Percentiles rank a stretch among this genome's conserved stretches.
These are phyloP conservation scores for Caenorhabditis sp. DNA, from an alignment of 2,888 invertebrate genomes.

Conservation along the genomic window DNA sequence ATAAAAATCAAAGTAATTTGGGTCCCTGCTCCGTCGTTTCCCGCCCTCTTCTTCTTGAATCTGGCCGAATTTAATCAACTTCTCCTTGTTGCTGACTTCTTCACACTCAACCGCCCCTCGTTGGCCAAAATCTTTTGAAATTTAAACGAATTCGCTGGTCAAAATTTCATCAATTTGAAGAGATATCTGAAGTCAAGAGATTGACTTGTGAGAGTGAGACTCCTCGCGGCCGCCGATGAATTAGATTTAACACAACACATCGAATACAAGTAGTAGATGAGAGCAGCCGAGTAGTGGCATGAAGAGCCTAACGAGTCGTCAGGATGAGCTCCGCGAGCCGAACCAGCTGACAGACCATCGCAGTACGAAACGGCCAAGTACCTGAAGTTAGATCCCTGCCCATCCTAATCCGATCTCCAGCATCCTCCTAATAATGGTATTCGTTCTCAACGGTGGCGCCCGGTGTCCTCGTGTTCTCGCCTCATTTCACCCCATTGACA, in stretches of 20 bases:
- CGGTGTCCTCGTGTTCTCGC: slow-evolving; percentile 28
- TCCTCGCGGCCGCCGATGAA: slow-evolving; percentile 22
- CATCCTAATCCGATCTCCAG: background rate
- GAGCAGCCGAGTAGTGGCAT: slow-evolving; percentile 15
- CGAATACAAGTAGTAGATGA: slow-evolving; percentile 44
- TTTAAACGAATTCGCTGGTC: slow-evolving; percentile 52
- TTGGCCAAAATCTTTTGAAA: slow-evolving; percentile 52
- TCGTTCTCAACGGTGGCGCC: background rate
- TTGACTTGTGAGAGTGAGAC: slow-evolving; percentile 24
- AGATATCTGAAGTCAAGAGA: slow-evolving; percentile 34
- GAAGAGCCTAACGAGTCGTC: slow-evolving; percentile 42
- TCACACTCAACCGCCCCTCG: slow-evolving; percentile 30
- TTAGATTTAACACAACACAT: slow-evolving; percentile 46
- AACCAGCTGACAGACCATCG: background rate
- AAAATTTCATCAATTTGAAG: slow-evolving; percentile 55
- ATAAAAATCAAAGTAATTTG: slow-evolving; percentile 30
- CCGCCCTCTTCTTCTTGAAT: slow-evolving; percentile 9
- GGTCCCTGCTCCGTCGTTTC: slow-evolving; percentile 1
- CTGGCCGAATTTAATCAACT: slow-evolving; percentile 46
- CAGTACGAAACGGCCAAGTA: no score
- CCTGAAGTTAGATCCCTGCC: background rate
- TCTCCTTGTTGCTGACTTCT: slow-evolving; percentile 21
- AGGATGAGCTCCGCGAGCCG: slow-evolving; percentile 3
- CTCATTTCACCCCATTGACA: slow-evolving; percentile 59
- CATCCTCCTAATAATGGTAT: background rate